A percentile compares a stretch with the other conserved stretches of the same genome.
Evolutionary conservation across 2,888 invertebrate genomes (phyloP).

Genomic region (Malacosoma neustria): DNA sequence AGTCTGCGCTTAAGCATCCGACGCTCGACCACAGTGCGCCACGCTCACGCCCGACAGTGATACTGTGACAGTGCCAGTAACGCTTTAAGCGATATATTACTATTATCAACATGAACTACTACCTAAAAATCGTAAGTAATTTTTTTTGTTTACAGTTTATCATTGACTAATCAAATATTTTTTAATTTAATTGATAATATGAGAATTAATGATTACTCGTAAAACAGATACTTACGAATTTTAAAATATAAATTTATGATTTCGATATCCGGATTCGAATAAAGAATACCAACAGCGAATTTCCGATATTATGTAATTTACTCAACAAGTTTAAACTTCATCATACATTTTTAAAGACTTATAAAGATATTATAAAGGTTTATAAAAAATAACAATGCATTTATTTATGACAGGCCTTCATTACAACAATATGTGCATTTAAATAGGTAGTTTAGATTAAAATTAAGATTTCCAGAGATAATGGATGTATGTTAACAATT

Average conservation of each 20-base stretch:
- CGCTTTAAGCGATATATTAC: conserved; percentile 9
- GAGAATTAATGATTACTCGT: background rate
- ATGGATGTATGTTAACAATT: background rate
- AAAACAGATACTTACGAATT: background rate
- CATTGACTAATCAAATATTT: background rate
- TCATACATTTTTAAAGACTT: too few species aligned
- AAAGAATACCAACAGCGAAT: background rate
- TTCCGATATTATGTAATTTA: background rate
- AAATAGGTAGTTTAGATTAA: background rate
- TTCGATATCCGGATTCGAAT: background rate
- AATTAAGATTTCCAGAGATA: background rate
- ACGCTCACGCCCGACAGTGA: conserved; percentile 30
- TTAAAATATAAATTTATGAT: background rate
- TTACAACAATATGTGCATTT: background rate
- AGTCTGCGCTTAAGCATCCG: conserved; percentile 46
- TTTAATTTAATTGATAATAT: background rate
- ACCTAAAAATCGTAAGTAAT: conserved; percentile 57
- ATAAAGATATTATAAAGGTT: background rate
- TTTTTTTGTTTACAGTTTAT: too few species aligned
- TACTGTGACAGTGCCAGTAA: conserved; percentile 50
- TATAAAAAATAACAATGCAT: background rate
- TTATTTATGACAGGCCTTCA: background rate
- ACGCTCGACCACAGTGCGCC: conserved; percentile 41
- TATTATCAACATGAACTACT: conserved; percentile 46
- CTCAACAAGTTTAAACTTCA: background rate